Conservation (phyloP, 2,797 vertebrate genomes). For the Mormyrus hasselquistii region DNA sequence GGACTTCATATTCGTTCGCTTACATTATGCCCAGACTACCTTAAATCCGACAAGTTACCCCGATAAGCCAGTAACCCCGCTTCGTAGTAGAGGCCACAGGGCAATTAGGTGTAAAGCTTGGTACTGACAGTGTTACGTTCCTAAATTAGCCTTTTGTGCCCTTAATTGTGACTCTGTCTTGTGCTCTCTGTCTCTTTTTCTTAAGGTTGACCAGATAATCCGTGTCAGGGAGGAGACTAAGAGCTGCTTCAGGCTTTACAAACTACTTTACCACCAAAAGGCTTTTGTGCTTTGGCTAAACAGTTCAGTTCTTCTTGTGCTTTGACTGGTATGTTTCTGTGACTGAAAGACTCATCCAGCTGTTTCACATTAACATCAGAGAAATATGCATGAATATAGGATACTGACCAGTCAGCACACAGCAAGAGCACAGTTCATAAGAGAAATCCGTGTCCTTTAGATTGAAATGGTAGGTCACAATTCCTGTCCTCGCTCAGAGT, state of each 20-base stretch:
- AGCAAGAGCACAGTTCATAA: background rate
- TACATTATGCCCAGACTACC: background rate
- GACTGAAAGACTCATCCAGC: background rate
- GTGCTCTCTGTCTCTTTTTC: background rate
- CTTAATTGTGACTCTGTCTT: background rate
- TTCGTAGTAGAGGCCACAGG: background rate
- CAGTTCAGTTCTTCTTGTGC: background rate
- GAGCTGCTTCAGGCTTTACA: background rate
- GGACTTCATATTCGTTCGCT: background rate
- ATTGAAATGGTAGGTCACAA: background rate
- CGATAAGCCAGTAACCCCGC: background rate
- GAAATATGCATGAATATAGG: background rate
- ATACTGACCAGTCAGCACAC: background rate
- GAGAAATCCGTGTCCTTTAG: background rate
- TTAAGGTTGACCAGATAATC: background rate
- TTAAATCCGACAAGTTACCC: background rate
- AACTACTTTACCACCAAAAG: background rate
- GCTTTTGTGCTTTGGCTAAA: background rate
- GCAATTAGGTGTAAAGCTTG: background rate
- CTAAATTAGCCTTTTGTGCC: background rate
- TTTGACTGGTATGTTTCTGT: background rate
- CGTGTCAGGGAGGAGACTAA: background rate
- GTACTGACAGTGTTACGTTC: background rate
- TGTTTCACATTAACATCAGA: background rate
- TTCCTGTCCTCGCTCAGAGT: background rate